phyloP scores from a whole-genome alignment of 2,888 invertebrate genomes.

The Andrena hattorfiana region DNA sequence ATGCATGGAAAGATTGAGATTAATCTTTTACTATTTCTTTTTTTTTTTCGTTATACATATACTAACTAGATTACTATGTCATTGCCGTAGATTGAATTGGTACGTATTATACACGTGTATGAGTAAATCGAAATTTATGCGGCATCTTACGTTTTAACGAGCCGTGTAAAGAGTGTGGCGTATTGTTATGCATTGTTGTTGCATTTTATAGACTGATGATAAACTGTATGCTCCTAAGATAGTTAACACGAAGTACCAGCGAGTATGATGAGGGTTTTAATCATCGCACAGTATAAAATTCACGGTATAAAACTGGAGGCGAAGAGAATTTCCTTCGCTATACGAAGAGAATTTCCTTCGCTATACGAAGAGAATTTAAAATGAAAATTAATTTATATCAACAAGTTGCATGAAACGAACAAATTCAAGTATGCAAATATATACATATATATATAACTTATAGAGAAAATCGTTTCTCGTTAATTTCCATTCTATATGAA shows the following conservation, averaged over 20 bases:
- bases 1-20: constrained; percentile 45
- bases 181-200: constrained; percentile 80
- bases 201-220: constrained; percentile 79
- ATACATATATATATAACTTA: constrained; percentile 24
- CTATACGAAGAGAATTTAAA: background rate
- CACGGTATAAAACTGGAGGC: constrained; percentile 4
- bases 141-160: constrained; percentile 44
- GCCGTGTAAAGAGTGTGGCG: constrained; percentile 71
- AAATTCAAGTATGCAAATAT: constrained; percentile 14
- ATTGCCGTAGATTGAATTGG: constrained; percentile 41
- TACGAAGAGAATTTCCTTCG: constrained; percentile 22
- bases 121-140: constrained; percentile 44
- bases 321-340: constrained; percentile 21
- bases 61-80: constrained; percentile 24
- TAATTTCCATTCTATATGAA: constrained; percentile 26
- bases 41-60: constrained; percentile 29
- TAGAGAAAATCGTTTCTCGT: constrained; percentile 29
- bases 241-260: constrained; percentile 36
- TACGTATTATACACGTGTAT: constrained; percentile 39
- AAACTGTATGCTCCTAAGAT: constrained; percentile 60
- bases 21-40: constrained; percentile 46
- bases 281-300: constrained; percentile 21
- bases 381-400: constrained; percentile 25
- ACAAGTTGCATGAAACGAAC: constrained; percentile 26
- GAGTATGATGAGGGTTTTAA: constrained; percentile 19